phyloP scores from a whole-genome alignment of 2,113 vertebrate genomes.

The Poeciliopsis occidentalis region DNA sequence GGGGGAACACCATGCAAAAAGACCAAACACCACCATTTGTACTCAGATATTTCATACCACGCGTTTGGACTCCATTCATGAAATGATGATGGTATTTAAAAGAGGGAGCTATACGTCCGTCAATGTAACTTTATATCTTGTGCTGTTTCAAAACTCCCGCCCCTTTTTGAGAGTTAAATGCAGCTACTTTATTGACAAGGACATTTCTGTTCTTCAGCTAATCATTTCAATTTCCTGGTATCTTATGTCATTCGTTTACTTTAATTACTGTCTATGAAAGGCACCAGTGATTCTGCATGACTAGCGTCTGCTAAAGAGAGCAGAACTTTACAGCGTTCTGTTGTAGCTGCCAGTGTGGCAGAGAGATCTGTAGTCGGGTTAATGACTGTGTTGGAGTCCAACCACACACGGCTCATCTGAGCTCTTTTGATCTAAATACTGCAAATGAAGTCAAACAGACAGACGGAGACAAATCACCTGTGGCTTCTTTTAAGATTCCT shows the following conservation, averaged over 20 bases:
- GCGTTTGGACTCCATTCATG: conserved; percentile 54
- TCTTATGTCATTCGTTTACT: conserved; percentile 80
- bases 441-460: conserved; percentile 64
- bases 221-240: conserved; percentile 80
- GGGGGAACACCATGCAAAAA: not conserved
- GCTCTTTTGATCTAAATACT: conserved; percentile 66
- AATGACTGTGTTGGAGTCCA: conserved; percentile 61
- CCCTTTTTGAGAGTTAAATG: conserved; percentile 64
- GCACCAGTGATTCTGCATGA: conserved; percentile 70
- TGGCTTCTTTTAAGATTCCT: conserved; percentile 65
- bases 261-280: conserved; percentile 77
- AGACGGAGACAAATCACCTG: conserved; percentile 71
- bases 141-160: conserved; percentile 39
- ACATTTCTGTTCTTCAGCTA: conserved; percentile 69
- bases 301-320: conserved; percentile 63
- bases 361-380: conserved; percentile 66
- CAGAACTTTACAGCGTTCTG: conserved; percentile 45
- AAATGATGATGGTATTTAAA: conserved; percentile 64
- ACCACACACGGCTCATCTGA: conserved; percentile 69
- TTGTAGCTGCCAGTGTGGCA: conserved; percentile 58
- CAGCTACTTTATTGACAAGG: conserved; percentile 62
- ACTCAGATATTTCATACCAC: conserved; percentile 47
- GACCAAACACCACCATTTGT: conserved; percentile 42
- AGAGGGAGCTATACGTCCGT: conserved; percentile 46
- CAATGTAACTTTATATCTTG: conserved; percentile 67